Conservation (phyloP, 2,888 invertebrate genomes). For the Tachina lurida region DNA sequence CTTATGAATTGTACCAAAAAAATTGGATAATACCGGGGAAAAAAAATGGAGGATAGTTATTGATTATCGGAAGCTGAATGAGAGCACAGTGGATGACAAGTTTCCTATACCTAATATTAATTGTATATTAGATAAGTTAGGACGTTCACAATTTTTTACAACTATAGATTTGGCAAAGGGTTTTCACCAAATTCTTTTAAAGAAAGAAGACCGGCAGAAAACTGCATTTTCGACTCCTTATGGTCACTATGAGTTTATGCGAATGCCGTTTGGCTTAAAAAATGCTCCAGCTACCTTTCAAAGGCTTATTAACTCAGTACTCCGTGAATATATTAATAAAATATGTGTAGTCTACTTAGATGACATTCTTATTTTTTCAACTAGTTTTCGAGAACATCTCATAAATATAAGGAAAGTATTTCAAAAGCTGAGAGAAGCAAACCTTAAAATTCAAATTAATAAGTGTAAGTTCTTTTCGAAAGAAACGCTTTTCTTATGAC, state of each 20-base stretch:
- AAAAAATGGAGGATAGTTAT: constrained; percentile 25
- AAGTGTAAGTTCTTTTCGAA: constrained; percentile 72
- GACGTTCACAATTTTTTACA: constrained; percentile 3
- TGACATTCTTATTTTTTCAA: constrained; percentile 39
- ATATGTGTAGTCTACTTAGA: too few species aligned
- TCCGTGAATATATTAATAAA: constrained; percentile 8
- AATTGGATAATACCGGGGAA: constrained; percentile 1
- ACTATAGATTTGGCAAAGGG: background rate
- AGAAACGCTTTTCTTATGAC: constrained; percentile 62
- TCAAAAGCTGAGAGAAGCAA: constrained; percentile 24
- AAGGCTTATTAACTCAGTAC: constrained; percentile 70
- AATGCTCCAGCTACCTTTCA: constrained; percentile 74
- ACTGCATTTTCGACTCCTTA: background rate
- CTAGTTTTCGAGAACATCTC: constrained; percentile 33
- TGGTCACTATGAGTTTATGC: background rate
- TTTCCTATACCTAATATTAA: constrained; percentile 39
- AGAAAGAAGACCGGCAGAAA: background rate
- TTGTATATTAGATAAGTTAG: constrained; percentile 31
- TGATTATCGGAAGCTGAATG: constrained; percentile 21
- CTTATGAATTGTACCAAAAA: constrained; percentile 10
- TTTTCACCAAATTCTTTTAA: background rate
- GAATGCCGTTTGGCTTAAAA: constrained; percentile 55
- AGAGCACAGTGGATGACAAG: constrained; percentile 20
- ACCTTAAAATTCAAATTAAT: constrained; percentile 54
- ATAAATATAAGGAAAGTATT: constrained; percentile 7